Base-by-base conservation (phyloP, 2,797 vertebrate species). In the Sebastes variabilis region DNA sequence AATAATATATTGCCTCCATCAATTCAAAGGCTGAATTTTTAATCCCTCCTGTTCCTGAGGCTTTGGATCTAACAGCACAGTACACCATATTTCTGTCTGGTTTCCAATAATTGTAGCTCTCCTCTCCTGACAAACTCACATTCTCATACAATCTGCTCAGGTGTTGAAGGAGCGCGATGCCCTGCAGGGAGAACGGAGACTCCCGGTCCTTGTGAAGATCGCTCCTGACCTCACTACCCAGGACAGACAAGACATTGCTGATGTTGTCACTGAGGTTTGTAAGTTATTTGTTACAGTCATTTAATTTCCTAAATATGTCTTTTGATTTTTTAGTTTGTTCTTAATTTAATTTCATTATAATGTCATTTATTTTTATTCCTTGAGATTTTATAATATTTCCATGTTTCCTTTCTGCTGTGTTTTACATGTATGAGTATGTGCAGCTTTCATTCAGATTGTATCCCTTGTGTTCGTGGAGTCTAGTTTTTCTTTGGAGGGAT, bases 151-250 rank as follows among this genome's bases (percentile, higher is more conserved):
- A 65, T 82, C 68, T 84, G 24, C 71, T 73, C 86, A 96, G 95
- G 96, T 99, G 76, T 86, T 99, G 78, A 95, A 92, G 3, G 97
- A 97, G 86, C 96, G 99, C 6, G 95, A 99, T 2, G 73, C 86
- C 27, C 88, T 99, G 85, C 91, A 92, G 80, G 81, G 72, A 8
- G 46, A 83, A 5, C 93, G 0, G 22, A 97, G 92, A 76, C 97
- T 96, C 0, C 97, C 97, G 0, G 93, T 99, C 61, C 89, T 99
- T 87, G 96, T 99, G 80, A 99, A 99, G 93, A 99, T 99, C 0
- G 97, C 99, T 2, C 97, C 98, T 0, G 99, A 99, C 90, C 97
- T 99, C 79, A 96, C 93, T 0, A 9, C 79, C 0, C 96, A 97
- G 89, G 98, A 99, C 93, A 98, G 98, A 91, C 91, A 82, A 88